Percentiles rank a stretch among this genome's conserved stretches.
These are phyloP conservation scores for Apostichopus japonicus DNA, from an alignment of 35 echinoderm and acorn worm genomes.

Conservation along the genomic window DNA sequence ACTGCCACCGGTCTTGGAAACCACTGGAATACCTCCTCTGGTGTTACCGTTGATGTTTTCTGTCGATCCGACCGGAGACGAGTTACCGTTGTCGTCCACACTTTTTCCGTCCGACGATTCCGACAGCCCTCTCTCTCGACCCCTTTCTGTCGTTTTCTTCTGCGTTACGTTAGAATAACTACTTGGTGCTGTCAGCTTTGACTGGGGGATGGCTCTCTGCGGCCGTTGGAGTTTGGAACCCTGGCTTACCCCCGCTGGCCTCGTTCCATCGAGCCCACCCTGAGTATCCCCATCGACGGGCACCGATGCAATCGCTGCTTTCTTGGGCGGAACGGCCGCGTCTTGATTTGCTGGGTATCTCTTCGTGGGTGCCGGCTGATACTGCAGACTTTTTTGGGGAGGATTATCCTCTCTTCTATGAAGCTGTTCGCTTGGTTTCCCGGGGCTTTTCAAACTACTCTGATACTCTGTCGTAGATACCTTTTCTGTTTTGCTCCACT, in stretches of 20 bases:
- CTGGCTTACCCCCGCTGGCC: neutral
- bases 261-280: neutral
- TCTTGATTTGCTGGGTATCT: neutral
- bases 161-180: neutral
- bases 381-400: neutral
- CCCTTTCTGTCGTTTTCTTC: neutral
- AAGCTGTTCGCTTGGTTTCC: neutral
- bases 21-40: neutral
- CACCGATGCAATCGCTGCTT: neutral
- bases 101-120: conserved; percentile 31
- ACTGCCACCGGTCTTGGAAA: neutral
- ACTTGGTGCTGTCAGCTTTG: neutral
- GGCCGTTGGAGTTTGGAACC: neutral
- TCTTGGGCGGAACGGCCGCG: neutral
- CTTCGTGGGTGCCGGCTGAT: neutral
- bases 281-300: neutral
- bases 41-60: conserved; percentile 18
- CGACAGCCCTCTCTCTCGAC: neutral
- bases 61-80: neutral
- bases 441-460: neutral
- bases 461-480: neutral
- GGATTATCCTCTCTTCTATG: too few species aligned
- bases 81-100: neutral
- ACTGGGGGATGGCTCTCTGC: neutral
- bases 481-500: conserved; percentile 19